Base-by-base conservation (phyloP, 2,888 invertebrate genomes). In the Podabrus alpinus region DNA sequence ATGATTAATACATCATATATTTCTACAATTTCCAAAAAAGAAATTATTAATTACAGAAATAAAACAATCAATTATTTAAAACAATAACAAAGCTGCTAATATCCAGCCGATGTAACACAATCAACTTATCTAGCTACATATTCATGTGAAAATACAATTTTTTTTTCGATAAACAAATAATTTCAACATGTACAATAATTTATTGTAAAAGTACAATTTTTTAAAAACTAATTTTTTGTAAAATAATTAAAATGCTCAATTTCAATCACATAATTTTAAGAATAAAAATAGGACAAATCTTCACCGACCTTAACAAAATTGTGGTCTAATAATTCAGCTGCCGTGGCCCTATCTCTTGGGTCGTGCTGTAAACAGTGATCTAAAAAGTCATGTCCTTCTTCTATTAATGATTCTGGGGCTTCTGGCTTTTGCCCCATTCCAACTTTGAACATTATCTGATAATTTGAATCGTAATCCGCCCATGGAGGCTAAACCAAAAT, bases 371-470 rank as follows among this genome's bases (percentile, higher is more conserved):
- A 91, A 84, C 97, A 97, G 73, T 89, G 88, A 11, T 90, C 88
- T 70, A 97, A 90, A 88, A 98, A 96, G 82, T 94, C 92, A 73
- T 91, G 90, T 0, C 97, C 97, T 87, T 97, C 97, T 72, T 91
- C 91, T 45, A 95, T 95, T 73, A 97, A 90, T 45, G 89, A 86
- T 68, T 91, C 90, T 0, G 97, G 96, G 9, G 94, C 89, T 79
- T 91, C 89, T 0, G 97, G 97, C 75, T 91, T 91, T 80, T 94
- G 94, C 1, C 97, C 97, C 93, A 95, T 97, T 45, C 97, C 97
- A 83, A 97, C 97, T 90, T 95, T 93, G 88, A 95, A 97, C 95
- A 97, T 96, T 80, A 97, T 97, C 90, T 97, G 97, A 88, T 95
- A 96, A 88, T 96, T 95, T 81, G 95, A 96, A 89, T 97, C 97